phyloP scores from a whole-genome alignment of 2,888 invertebrate species.

The Cerceris ruficornis region DNA sequence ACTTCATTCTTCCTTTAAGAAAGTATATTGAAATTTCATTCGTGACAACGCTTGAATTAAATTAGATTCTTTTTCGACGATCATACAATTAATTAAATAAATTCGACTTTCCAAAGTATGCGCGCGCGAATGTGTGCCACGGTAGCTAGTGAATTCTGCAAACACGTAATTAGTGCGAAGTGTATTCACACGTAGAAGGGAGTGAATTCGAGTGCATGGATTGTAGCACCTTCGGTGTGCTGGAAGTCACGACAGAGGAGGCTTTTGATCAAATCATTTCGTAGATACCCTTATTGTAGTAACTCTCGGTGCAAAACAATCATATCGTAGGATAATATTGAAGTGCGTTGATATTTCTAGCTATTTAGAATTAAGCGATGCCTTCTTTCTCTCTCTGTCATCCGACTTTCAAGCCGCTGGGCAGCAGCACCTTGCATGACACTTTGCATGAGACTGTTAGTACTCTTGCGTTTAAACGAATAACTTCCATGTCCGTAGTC shows the following conservation, averaged over 20 bases:
- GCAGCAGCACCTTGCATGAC: conserved; percentile 67
- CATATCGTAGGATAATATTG: neutral
- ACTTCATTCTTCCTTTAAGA: no score
- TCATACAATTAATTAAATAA: no score
- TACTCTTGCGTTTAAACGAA: conserved; percentile 47
- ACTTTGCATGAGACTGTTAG: conserved; percentile 65
- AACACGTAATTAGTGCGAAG: conserved; percentile 45
- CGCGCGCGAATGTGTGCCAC: conserved; percentile 25
- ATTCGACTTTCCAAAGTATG: conserved; percentile 6
- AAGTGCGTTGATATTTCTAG: neutral
- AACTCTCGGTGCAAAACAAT: neutral
- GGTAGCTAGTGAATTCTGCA: conserved; percentile 51
- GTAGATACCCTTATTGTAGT: neutral
- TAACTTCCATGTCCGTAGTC: conserved; percentile 48
- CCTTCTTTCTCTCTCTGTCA: conserved; percentile 26
- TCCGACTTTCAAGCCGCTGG: conserved; percentile 45
- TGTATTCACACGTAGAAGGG: conserved; percentile 43
- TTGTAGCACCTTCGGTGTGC: conserved; percentile 51
- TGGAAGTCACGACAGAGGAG: conserved; percentile 41
- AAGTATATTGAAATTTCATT: no score
- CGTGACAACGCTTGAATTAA: neutral
- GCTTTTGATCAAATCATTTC: neutral
- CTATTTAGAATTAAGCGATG: neutral
- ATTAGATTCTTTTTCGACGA: conserved; percentile 2
- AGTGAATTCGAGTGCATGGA: conserved; percentile 59